Conservation (phyloP, 1,140 invertebrate species). For the Cherax quadricarinatus region DNA sequence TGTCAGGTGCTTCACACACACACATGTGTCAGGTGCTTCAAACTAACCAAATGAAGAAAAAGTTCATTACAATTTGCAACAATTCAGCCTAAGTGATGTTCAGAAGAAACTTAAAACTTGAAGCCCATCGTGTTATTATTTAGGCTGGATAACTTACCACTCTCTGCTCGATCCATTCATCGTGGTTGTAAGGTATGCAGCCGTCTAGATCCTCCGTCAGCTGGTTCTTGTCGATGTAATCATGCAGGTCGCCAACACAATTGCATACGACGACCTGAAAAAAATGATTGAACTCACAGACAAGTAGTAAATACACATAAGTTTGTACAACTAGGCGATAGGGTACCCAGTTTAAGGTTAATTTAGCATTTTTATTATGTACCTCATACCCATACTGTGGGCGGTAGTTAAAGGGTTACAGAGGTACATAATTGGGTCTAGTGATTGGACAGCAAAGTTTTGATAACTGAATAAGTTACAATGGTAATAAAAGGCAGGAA, state of each 20-base stretch:
- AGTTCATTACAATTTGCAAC: not conserved
- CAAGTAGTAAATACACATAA: not conserved
- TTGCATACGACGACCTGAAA: constrained; percentile 82
- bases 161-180: constrained; percentile 97
- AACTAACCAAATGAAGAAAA: not conserved
- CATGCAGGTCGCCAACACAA: constrained; percentile 88
- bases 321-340: not conserved
- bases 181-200: constrained; percentile 91
- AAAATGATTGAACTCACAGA: not conserved
- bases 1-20: too few relatives aligned
- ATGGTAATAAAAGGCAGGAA: too few relatives aligned
- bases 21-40: not conserved
- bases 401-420: not conserved
- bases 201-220: constrained; percentile 94
- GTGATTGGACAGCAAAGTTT: too few relatives aligned
- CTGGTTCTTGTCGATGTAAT: constrained; percentile 89
- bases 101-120: not conserved
- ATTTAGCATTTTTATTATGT: not conserved
- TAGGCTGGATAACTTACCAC: constrained; percentile 83
- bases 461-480: too few relatives aligned
- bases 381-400: too few relatives aligned
- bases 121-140: not conserved
- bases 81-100: not conserved
- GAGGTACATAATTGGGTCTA: not conserved
- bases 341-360: too few relatives aligned